phyloP scores from a whole-genome alignment of 2,888 invertebrate species.

The Scaptomyza tumidula region DNA sequence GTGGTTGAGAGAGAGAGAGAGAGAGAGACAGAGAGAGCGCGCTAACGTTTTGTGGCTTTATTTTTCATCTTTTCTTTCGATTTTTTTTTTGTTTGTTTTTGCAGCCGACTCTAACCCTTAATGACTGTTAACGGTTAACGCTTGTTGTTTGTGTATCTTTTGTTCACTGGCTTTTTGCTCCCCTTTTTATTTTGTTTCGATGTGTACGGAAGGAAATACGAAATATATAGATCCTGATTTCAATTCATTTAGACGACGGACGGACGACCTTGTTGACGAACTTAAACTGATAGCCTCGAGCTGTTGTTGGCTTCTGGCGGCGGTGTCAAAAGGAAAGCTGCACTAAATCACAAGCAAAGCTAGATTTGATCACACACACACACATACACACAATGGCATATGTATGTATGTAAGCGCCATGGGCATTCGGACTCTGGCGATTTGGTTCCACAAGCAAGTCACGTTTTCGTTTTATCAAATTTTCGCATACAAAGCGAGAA shows the following conservation, averaged over 20 bases:
- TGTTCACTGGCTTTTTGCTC: conserved; percentile 1
- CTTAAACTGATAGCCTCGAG: conserved; percentile 52
- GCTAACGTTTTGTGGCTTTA: conserved; percentile 3
- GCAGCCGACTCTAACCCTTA: conserved; percentile 60
- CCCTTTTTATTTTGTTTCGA: conserved; percentile 11
- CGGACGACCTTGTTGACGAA: conserved; percentile 70
- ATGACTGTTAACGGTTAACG: conserved; percentile 38
- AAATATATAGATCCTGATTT: conserved; percentile 74
- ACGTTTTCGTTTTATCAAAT: conserved; percentile 80
- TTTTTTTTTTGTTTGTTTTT: conserved; percentile 25
- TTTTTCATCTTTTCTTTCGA: conserved; percentile 12
- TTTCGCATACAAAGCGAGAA: conserved; percentile 72
- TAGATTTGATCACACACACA: conserved; percentile 52
- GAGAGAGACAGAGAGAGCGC: background rate
- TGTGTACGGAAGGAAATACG: conserved; percentile 51
- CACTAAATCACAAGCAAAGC: conserved; percentile 57
- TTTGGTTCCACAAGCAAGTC: conserved; percentile 70
- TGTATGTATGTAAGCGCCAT: conserved; percentile 24
- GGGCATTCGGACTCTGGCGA: conserved; percentile 11
- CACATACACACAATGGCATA: background rate
- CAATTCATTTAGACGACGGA: conserved; percentile 60
- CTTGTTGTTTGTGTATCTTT: conserved; percentile 20
- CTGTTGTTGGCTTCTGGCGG: conserved; percentile 7
- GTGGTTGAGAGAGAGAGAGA: conserved; percentile 53
- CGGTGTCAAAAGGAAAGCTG: conserved; percentile 58